Percentiles rank a stretch among this genome's conserved stretches.
phyloP scores from a whole-genome alignment of 2,888 invertebrate species.

The Thereva nobilitata region DNA sequence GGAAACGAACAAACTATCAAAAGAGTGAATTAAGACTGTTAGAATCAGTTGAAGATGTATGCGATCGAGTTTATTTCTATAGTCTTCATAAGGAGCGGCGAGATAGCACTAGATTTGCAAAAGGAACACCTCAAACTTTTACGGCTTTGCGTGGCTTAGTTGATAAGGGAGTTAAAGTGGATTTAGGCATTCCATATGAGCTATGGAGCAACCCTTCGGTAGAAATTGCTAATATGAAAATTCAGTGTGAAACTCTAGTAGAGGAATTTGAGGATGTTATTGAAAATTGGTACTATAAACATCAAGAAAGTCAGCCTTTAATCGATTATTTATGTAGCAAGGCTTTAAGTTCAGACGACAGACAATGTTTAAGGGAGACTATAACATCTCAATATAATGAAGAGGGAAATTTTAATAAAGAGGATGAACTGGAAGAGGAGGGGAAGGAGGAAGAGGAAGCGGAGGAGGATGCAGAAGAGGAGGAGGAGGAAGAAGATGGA shows the following conservation, averaged over 20 bases:
- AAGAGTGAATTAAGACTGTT: conserved; percentile 88
- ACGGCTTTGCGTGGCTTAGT: conserved; percentile 90
- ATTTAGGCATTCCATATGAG: conserved; percentile 95
- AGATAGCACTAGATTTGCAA: conserved; percentile 92
- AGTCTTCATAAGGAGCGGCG: conserved; percentile 93
- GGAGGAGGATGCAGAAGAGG: conserved; percentile 41
- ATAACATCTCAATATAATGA: conserved; percentile 44
- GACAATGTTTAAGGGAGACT: conserved; percentile 67
- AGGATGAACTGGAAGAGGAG: conserved; percentile 43
- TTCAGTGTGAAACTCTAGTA: conserved; percentile 85
- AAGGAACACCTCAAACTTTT: conserved; percentile 96
- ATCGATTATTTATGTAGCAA: conserved; percentile 76
- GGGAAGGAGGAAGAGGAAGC: conserved; percentile 49
- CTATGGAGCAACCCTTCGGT: conserved; percentile 97
- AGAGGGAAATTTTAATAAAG: conserved; percentile 41
- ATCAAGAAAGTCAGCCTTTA: conserved; percentile 72
- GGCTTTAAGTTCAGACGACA: conserved; percentile 68
- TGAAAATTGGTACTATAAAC: conserved; percentile 88
- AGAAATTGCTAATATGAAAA: conserved; percentile 92
- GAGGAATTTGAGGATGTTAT: conserved; percentile 85
- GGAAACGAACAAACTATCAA: conserved; percentile 81
- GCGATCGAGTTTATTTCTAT: conserved; percentile 87
- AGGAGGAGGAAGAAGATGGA: no score
- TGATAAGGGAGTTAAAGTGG: conserved; percentile 96
- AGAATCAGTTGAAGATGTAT: conserved; percentile 88